Evolutionary conservation across 2,888 invertebrate genomes (phyloP).

Genomic region (Lasioglossum leucozonium): DNA sequence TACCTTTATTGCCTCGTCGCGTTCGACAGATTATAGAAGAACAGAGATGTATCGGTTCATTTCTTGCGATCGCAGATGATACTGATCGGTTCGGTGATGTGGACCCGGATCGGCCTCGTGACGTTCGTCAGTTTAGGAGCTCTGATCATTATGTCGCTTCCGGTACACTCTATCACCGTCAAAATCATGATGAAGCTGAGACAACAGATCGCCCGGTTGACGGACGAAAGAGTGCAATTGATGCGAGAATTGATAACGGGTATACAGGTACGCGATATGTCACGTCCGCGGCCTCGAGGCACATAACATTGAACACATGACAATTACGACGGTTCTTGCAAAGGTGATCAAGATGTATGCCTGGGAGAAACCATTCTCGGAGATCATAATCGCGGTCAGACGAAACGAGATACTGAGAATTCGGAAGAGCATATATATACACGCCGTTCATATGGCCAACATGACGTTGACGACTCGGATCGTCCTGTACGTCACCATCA

Average conservation of each 20-base stretch:
- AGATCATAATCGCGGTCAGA: constrained; percentile 91
- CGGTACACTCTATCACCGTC: constrained; percentile 89
- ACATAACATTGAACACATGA: background rate
- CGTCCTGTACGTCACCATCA: constrained; percentile 89
- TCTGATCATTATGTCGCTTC: constrained; percentile 91
- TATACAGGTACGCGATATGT: constrained; percentile 89
- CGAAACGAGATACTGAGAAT: constrained; percentile 88
- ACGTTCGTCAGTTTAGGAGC: constrained; percentile 92
- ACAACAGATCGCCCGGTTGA: constrained; percentile 92
- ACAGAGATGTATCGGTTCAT: background rate
- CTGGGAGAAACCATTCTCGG: constrained; percentile 96
- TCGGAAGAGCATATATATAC: constrained; percentile 86
- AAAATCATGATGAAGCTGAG: constrained; percentile 85
- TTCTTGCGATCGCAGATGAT: constrained; percentile 62
- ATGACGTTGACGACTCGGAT: constrained; percentile 91
- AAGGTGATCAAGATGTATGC: constrained; percentile 98
- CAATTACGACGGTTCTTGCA: background rate
- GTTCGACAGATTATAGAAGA: background rate
- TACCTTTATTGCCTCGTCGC: no score
- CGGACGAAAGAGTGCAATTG: constrained; percentile 95
- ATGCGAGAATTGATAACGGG: constrained; percentile 98
- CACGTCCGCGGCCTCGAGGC: background rate
- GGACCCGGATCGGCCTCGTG: constrained; percentile 81
- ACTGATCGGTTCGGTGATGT: constrained; percentile 74
- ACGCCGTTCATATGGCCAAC: constrained; percentile 89